Conservation (phyloP, 1,140 invertebrate genomes). For the Achatina immaculata region DNA sequence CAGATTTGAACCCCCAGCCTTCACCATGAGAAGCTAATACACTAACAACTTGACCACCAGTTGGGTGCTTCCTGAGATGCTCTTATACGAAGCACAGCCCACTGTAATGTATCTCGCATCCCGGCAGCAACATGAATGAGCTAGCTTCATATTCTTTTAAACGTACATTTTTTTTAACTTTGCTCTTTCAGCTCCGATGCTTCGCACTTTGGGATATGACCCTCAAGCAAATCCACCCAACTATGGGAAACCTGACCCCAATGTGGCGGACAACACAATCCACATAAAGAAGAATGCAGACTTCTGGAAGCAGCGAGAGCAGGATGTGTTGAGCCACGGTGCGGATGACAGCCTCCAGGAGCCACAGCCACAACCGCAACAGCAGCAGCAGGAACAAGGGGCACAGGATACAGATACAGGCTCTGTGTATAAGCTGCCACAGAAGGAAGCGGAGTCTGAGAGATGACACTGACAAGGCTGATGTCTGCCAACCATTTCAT, state of each 20-base stretch:
- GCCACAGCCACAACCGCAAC: neutral
- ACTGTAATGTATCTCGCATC: no score
- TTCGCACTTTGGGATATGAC: constrained; percentile 90
- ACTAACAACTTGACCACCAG: no score
- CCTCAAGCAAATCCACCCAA: constrained; percentile 92
- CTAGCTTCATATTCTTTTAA: no score
- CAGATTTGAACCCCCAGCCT: no score
- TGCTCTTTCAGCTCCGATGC: constrained; percentile 89
- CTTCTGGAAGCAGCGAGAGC: constrained; percentile 68
- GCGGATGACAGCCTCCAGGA: constrained; percentile 75
- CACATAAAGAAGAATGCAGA: constrained; percentile 71
- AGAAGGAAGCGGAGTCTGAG: no score
- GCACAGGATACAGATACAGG: neutral
- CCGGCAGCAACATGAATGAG: no score
- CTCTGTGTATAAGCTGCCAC: neutral
- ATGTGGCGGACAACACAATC: constrained; percentile 85
- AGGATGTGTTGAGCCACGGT: constrained; percentile 86
- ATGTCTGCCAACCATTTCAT: neutral
- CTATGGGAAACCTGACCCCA: constrained; percentile 88
- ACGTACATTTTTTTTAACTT: no score
- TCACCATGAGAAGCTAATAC: no score
- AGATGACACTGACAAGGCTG: no score
- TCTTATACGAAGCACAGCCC: no score
- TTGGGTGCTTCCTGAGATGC: no score
- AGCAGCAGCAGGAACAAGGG: neutral